Evolutionary conservation across 2,797 vertebrate species (phyloP).

Genomic region (Macroramphosus scolopax): DNA sequence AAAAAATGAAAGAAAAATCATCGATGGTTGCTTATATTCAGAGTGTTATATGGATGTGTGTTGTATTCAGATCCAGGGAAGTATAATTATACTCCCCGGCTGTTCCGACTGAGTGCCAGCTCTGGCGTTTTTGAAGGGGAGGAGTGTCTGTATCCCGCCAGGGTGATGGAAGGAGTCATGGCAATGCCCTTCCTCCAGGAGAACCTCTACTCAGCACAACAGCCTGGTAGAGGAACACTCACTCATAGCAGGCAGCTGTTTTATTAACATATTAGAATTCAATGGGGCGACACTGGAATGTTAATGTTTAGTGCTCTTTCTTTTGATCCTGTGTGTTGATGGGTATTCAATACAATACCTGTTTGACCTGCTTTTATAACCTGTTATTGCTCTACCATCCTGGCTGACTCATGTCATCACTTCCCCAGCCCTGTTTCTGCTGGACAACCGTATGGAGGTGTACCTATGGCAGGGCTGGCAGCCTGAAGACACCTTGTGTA

Average conservation of each 20-base stretch:
- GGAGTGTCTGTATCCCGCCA: conserved; percentile 71
- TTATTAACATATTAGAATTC: not conserved
- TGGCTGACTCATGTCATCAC: not conserved
- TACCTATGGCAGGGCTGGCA: conserved; percentile 84
- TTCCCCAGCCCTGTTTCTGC: conserved; percentile 74
- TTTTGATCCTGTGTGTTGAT: no score
- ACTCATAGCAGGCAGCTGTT: not conserved
- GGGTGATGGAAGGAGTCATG: conserved; percentile 69
- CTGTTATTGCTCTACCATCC: no score
- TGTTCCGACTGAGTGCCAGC: conserved; percentile 76
- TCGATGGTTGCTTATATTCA: not conserved
- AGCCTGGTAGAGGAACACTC: conserved; percentile 72
- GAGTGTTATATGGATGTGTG: conserved; percentile 5
- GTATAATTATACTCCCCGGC: conserved; percentile 79
- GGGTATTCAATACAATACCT: no score
- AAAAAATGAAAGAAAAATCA: not conserved
- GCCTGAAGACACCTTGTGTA: conserved; percentile 73
- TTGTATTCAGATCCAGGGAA: conserved; percentile 78
- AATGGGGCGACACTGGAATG: no score
- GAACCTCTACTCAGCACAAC: conserved; percentile 76
- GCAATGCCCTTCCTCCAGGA: conserved; percentile 84
- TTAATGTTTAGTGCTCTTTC: no score
- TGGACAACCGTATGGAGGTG: conserved; percentile 84
- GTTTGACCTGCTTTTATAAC: no score
- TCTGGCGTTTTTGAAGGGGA: conserved; percentile 75